phyloP scores from a whole-genome alignment of 2,888 invertebrate genomes.

The Dynastes hyllus region DNA sequence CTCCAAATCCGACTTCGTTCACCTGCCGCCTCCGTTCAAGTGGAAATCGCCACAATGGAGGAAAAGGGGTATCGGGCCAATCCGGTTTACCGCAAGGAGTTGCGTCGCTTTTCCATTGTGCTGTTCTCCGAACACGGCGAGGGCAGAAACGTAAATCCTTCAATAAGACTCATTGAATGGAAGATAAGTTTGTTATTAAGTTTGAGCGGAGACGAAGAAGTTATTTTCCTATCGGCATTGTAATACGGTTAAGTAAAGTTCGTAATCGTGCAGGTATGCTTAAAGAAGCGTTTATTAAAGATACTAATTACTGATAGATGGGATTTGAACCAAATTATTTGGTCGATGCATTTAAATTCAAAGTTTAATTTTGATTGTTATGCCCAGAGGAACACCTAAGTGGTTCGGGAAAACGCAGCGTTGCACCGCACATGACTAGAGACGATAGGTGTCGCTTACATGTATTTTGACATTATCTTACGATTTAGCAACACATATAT shows the following conservation, averaged over 20 bases:
- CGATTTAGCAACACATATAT: no score
- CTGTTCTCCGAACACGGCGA: neutral
- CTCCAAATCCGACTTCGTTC: conserved; percentile 30
- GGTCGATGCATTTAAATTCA: no score
- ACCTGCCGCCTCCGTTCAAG: conserved; percentile 22
- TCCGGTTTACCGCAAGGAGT: conserved; percentile 1
- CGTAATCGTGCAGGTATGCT: neutral
- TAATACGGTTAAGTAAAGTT: neutral
- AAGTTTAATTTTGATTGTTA: no score
- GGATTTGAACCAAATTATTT: no score
- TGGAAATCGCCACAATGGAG: conserved; percentile 22
- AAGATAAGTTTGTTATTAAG: conserved; percentile 7
- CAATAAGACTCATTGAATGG: conserved; percentile 25
- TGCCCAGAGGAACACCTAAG: no score
- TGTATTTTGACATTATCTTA: no score
- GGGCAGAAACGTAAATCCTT: conserved; percentile 10
- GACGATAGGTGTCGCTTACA: no score
- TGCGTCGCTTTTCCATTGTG: neutral
- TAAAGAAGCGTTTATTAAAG: neutral
- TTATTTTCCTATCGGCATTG: neutral
- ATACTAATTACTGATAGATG: neutral
- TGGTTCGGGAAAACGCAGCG: no score
- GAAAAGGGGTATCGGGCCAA: neutral
- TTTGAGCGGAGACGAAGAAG: neutral
- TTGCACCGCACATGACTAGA: no score